Base-by-base conservation (phyloP, 2,888 invertebrate species). In the Scaptodrosophila latifasciaeformis region DNA sequence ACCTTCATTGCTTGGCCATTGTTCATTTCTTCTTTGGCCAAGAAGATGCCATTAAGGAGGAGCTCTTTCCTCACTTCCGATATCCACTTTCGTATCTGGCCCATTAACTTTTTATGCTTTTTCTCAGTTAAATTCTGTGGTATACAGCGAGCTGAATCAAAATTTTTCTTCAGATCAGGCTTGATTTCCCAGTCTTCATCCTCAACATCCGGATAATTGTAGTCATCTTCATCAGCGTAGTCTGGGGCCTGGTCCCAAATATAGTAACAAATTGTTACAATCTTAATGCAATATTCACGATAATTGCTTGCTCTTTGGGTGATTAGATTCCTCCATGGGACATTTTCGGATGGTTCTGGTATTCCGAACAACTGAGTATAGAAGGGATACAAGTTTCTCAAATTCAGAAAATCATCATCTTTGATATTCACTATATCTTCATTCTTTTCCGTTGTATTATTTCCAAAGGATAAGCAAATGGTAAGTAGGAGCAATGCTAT, bases 241-340 rank as follows among this genome's bases (percentile, higher is more conserved):
- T 61, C 51, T 1, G 24, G 19, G 1, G 57, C 56, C 4, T 27
- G 10, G 30, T 65, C 65, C 48, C 49, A 50, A 7, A 53, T 3
- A 7, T 27, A 6, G 19, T 27, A 15, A 3, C 63, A 63, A 1
- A 64, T 30, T 37, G 29, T 18, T 2, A 55, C 7, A 1, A 55
- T 50, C 47, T 63, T 63, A n/a, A 64, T 27, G 13, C 63, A 63
- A 18, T 43, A 35, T 39, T 63, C 64, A 27, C 37, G 37, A 27
- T 6, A 5, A 27, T 27, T 27, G 27, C 27, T 9, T 27, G 9
- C 27, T 27, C 9, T 27, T 5, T 6, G 5, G 9, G 5, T 9
- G 27, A 6, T 27, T 27, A 27, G 9, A 27, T 9, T 6, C 5
- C 27, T 27, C 27, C 9, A 27, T 27, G 9, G 27, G n/a, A n/a